Conservation (phyloP, 2,888 invertebrate species). For the Sesamia inferens region DNA sequence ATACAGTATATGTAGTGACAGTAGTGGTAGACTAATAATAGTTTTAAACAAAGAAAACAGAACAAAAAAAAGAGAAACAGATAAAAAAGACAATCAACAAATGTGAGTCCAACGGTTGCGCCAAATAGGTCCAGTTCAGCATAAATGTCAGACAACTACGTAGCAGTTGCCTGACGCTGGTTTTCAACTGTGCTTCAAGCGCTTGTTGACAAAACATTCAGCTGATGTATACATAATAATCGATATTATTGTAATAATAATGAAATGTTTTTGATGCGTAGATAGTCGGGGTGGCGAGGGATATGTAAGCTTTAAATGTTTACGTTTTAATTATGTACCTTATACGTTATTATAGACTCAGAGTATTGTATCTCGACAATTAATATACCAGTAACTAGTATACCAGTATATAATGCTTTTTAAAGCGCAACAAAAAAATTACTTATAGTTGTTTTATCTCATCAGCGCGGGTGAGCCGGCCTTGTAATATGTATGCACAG, state of each 20-base stretch:
- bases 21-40: no score
- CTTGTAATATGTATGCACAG: no score
- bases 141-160: no score
- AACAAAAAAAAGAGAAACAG: no score
- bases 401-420: neutral
- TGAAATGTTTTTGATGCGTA: constrained; percentile 50
- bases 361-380: constrained; percentile 12
- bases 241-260: constrained; percentile 41
- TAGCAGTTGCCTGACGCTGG: no score
- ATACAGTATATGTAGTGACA: no score
- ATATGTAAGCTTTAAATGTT: constrained; percentile 61
- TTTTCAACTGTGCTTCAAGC: constrained; percentile 11
- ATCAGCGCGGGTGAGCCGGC: no score
- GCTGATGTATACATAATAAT: constrained; percentile 45
- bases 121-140: no score
- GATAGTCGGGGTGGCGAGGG: constrained; percentile 29
- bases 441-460: no score
- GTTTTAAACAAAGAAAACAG: no score
- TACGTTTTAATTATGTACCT: constrained; percentile 29
- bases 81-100: no score
- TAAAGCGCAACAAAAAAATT: neutral
- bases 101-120: no score
- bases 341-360: constrained; percentile 10
- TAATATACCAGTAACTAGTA: neutral
- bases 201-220: constrained; percentile 27